Conservation (phyloP, 2,888 invertebrate species). For the Drosophila maculinotata region DNA sequence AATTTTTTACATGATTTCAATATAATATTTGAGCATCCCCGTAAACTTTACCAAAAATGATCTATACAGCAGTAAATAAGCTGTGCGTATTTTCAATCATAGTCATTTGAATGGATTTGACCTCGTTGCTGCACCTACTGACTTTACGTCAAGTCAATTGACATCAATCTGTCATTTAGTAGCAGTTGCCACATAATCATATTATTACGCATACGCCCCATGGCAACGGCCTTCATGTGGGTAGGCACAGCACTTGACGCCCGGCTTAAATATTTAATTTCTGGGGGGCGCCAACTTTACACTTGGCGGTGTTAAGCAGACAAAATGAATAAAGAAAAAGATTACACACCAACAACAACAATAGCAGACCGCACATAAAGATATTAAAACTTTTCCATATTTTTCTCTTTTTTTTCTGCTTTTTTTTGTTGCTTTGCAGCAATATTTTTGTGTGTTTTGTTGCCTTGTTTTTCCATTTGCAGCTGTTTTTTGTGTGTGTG, state of each 20-base stretch:
- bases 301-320: constrained; percentile 55
- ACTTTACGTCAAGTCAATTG: constrained; percentile 71
- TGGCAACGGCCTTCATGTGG: constrained; percentile 38
- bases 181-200: constrained; percentile 69
- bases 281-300: constrained; percentile 57
- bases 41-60: neutral
- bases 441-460: constrained; percentile 36
- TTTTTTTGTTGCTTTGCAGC: constrained; percentile 21
- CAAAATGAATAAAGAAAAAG: constrained; percentile 42
- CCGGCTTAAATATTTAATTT: constrained; percentile 74
- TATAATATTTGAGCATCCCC: too few species aligned
- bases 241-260: constrained; percentile 25
- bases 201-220: constrained; percentile 74
- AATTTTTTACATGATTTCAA: too few species aligned
- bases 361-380: constrained; percentile 67
- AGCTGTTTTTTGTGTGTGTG: constrained; percentile 61
- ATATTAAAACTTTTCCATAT: constrained; percentile 71
- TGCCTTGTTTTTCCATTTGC: constrained; percentile 62
- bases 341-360: constrained; percentile 29
- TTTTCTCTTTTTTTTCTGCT: constrained; percentile 15
- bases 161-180: constrained; percentile 76
- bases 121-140: constrained; percentile 12
- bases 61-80: neutral
- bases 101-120: constrained; percentile 20
- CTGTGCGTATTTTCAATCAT: constrained; percentile 27